Percentiles rank a stretch among this genome's conserved stretches.
phyloP scores from a whole-genome alignment of 2,113 vertebrate genomes.

The Salvator merianae region DNA sequence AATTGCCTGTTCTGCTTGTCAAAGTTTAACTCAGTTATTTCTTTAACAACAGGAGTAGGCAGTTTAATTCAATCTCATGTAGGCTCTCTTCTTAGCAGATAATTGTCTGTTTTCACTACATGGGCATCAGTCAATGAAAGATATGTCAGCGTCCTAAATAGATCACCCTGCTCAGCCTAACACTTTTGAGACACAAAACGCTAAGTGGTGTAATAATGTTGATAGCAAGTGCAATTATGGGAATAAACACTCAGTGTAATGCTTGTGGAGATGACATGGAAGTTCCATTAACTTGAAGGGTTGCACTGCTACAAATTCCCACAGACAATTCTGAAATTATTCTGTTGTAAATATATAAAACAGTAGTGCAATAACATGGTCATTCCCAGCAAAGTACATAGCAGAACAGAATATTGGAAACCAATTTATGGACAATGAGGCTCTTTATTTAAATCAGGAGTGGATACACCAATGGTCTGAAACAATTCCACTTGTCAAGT shows the following conservation, averaged over 20 bases:
- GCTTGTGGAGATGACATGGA: slow-evolving; percentile 11
- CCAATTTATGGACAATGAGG: not conserved
- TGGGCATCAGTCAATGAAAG: slow-evolving; percentile 10
- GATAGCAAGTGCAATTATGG: slow-evolving; percentile 23
- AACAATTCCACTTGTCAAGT: not conserved
- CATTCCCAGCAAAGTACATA: not conserved
- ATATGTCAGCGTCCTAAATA: slow-evolving; percentile 12
- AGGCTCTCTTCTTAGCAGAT: slow-evolving; percentile 8
- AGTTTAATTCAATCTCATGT: slow-evolving; percentile 14
- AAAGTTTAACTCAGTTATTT: slow-evolving; percentile 9
- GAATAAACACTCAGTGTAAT: slow-evolving; percentile 7
- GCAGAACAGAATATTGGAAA: not conserved
- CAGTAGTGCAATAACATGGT: not conserved
- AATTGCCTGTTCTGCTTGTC: slow-evolving; percentile 6
- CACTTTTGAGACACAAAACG: slow-evolving; percentile 13
- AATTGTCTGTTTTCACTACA: slow-evolving; percentile 22
- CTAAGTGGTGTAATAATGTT: slow-evolving; percentile 28
- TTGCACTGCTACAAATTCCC: not conserved
- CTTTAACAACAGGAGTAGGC: slow-evolving; percentile 5
- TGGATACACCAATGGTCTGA: not conserved
- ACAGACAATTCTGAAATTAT: not conserved
- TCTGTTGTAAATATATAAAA: slow-evolving; percentile 2
- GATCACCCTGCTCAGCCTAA: not conserved
- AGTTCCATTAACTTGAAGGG: slow-evolving; percentile 23
- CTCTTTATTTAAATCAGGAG: not conserved